phyloP scores from a whole-genome alignment of 1,140 invertebrate species.

The Cotesia glomerata region DNA sequence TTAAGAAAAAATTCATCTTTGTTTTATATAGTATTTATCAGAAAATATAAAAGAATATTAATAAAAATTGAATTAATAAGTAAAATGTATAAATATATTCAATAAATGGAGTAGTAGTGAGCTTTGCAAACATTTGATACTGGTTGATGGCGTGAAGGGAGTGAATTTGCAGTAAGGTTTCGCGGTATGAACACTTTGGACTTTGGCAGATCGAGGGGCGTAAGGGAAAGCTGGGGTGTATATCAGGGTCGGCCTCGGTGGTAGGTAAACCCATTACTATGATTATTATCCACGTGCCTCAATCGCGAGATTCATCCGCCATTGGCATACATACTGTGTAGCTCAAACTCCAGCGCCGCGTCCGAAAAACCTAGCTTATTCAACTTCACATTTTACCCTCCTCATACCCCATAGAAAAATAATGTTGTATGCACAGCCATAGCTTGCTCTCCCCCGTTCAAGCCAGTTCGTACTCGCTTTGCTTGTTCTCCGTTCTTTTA shows the following conservation, averaged over 20 bases:
- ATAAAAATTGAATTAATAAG: not conserved
- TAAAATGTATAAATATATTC: not conserved
- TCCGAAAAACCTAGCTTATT: not conserved
- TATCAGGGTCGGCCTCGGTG: conserved; percentile 23
- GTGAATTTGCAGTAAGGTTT: not conserved
- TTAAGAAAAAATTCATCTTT: too few species aligned
- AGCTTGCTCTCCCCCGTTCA: not conserved
- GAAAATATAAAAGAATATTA: not conserved
- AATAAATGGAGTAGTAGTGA: not conserved
- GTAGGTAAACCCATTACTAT: conserved; percentile 47
- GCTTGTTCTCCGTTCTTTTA: not conserved
- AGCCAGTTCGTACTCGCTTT: conserved; percentile 12
- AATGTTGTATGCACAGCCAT: conserved; percentile 51
- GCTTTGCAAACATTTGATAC: conserved; percentile 14
- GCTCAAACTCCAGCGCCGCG: not conserved
- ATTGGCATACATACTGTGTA: not conserved
- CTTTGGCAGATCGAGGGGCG: conserved; percentile 5
- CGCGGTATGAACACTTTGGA: too few species aligned
- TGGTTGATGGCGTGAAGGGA: conserved; percentile 16
- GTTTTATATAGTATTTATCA: not conserved
- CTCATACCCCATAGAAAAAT: conserved; percentile 50
- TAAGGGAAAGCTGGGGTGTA: conserved; percentile 23
- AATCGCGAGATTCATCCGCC: conserved; percentile 17
- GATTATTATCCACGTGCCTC: conserved; percentile 39
- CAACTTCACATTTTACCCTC: conserved; percentile 15